Percentiles rank a stretch among this genome's conserved stretches.
phyloP scores from a whole-genome alignment of 2,113 vertebrate genomes.

The Callospermophilus lateralis region DNA sequence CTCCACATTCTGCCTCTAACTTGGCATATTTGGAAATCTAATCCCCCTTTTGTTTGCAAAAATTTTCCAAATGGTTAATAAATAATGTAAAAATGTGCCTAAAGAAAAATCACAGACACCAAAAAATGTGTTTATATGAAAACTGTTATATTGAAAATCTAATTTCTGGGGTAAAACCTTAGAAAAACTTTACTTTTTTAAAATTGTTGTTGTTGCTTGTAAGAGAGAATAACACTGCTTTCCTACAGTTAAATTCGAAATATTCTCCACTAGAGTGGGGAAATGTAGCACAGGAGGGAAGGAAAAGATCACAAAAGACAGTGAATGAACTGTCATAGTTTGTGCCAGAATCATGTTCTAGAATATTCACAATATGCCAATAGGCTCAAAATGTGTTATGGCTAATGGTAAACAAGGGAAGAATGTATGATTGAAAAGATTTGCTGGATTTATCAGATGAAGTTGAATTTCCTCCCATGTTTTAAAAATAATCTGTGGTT shows the following conservation, averaged over 20 bases:
- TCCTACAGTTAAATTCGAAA: background rate
- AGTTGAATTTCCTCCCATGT: background rate
- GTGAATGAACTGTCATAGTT: background rate
- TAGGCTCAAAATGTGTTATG: background rate
- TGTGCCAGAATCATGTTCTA: background rate
- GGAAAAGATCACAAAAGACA: background rate
- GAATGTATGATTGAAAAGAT: background rate
- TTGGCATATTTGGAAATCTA: constrained; percentile 38
- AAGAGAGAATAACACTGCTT: background rate
- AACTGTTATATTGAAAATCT: background rate
- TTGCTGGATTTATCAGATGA: background rate
- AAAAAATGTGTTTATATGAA: constrained; percentile 25
- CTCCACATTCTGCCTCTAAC: constrained; percentile 10
- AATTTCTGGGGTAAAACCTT: background rate
- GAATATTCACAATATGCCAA: background rate
- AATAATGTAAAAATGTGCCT: constrained; percentile 15
- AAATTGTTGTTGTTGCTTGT: background rate
- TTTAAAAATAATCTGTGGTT: background rate
- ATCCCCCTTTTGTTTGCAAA: background rate
- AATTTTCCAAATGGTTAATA: background rate
- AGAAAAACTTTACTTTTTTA: background rate
- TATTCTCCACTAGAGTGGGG: background rate
- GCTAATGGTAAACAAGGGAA: background rate
- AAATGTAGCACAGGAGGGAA: background rate
- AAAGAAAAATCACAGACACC: background rate